Conservation (phyloP, 2,113 vertebrate species). For the Mobula birostris region DNA sequence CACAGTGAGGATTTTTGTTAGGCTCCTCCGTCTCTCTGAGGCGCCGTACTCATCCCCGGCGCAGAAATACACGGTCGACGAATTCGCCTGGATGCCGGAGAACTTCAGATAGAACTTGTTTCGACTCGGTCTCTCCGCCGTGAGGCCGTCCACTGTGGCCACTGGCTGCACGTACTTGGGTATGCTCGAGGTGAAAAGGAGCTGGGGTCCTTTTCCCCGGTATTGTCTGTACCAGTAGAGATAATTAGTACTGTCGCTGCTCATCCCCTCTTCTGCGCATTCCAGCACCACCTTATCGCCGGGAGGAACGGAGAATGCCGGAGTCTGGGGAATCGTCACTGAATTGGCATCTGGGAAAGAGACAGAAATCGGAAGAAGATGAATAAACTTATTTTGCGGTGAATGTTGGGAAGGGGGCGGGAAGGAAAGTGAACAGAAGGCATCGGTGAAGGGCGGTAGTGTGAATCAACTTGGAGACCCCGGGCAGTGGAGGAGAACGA, state of each 20-base stretch:
- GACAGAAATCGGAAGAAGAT: background rate
- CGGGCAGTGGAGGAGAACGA: too few relatives aligned
- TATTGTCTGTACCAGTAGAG: background rate
- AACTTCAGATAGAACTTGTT: background rate
- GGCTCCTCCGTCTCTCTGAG: background rate
- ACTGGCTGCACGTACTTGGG: background rate
- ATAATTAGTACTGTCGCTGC: too few relatives aligned
- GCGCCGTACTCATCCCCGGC: background rate
- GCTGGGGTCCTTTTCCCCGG: background rate
- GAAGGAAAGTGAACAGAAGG: too few relatives aligned
- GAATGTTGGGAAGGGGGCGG: too few relatives aligned
- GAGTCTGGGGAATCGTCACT: background rate
- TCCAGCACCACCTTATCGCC: background rate
- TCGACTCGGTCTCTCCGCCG: background rate
- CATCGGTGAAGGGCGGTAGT: too few relatives aligned
- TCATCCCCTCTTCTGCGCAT: background rate
- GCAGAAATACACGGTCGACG: background rate
- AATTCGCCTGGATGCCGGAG: background rate
- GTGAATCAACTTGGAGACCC: background rate
- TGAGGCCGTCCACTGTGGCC: background rate
- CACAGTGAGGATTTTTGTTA: background rate
- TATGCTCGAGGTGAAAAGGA: background rate
- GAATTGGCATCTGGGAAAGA: background rate
- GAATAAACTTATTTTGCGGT: background rate
- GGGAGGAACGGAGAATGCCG: background rate